A percentile compares a stretch with the other conserved stretches of the same genome.
Conservation (phyloP, 2,113 vertebrate genomes). For the Carassius gibelio region DNA sequence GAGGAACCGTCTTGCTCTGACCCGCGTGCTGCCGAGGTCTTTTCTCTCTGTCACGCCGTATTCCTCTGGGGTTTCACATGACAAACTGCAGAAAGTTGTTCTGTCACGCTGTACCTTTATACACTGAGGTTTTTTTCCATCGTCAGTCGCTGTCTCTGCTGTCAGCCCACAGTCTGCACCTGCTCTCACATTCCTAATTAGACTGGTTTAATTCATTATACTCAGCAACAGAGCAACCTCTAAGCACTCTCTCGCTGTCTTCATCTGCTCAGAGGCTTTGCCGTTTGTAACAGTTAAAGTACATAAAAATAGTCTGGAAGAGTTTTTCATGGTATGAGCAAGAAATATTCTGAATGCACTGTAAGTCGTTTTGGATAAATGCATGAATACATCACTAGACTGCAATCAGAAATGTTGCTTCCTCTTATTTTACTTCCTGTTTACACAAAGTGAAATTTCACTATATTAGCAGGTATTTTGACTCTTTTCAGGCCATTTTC, state of each 20-base stretch:
- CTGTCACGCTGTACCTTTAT: constrained; percentile 79
- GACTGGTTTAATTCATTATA: constrained; percentile 91
- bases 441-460: neutral
- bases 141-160: constrained; percentile 79
- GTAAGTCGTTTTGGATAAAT: neutral
- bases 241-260: constrained; percentile 64
- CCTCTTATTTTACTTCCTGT: neutral
- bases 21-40: neutral
- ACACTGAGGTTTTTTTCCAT: constrained; percentile 65
- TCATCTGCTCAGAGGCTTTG: constrained; percentile 44
- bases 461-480: no score
- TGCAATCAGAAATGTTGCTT: neutral
- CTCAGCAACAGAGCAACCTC: constrained; percentile 78
- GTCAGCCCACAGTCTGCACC: constrained; percentile 86
- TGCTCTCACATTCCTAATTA: constrained; percentile 93
- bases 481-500: no score
- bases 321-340: neutral
- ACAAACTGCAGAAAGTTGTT: constrained; percentile 83
- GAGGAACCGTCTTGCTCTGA: neutral
- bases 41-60: constrained; percentile 75
- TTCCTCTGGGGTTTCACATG: constrained; percentile 83
- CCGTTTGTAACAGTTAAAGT: neutral
- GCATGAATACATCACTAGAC: neutral
- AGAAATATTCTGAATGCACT: no score
- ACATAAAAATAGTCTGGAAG: neutral